phyloP scores from a whole-genome alignment of 2,113 vertebrate genomes.

The Pao palembangensis region DNA sequence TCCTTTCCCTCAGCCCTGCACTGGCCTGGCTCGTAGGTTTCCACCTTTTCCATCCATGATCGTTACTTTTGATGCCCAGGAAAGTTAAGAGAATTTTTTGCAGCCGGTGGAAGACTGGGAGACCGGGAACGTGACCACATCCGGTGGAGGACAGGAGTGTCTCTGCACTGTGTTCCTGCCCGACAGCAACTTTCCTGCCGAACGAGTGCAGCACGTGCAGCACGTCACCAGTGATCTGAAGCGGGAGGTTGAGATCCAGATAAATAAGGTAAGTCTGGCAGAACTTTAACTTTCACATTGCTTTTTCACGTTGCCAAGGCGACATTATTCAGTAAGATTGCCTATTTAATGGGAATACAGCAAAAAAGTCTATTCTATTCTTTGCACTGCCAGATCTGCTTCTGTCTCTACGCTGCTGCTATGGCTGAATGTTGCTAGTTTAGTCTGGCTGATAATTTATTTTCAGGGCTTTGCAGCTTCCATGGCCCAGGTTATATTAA shows the following conservation, averaged over 20 bases:
- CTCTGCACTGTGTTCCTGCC: constrained; percentile 63
- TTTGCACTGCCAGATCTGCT: too few relatives aligned
- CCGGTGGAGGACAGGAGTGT: constrained; percentile 57
- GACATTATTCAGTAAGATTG: too few relatives aligned
- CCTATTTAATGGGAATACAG: too few relatives aligned
- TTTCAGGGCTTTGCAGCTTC: too few relatives aligned
- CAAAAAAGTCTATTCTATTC: too few relatives aligned
- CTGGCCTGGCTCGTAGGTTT: constrained; percentile 42
- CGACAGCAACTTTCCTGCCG: constrained; percentile 62
- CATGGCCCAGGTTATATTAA: too few relatives aligned
- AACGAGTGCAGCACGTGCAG: constrained; percentile 61
- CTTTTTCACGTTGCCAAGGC: too few relatives aligned
- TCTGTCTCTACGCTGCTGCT: too few relatives aligned
- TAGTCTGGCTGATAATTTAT: too few relatives aligned
- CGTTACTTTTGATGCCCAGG: too few relatives aligned
- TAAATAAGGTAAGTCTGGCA: constrained; percentile 49
- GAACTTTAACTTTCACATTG: neutral
- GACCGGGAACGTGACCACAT: constrained; percentile 64
- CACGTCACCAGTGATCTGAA: constrained; percentile 54
- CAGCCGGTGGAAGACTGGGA: constrained; percentile 62
- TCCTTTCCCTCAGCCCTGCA: constrained; percentile 12
- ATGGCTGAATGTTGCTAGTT: too few relatives aligned
- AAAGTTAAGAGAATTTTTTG: neutral
- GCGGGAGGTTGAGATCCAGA: constrained; percentile 62
- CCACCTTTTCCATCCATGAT: neutral